These are phyloP conservation scores for Lottia scabra DNA, from an alignment of 2,888 invertebrate genomes.

Conservation along the genomic window DNA sequence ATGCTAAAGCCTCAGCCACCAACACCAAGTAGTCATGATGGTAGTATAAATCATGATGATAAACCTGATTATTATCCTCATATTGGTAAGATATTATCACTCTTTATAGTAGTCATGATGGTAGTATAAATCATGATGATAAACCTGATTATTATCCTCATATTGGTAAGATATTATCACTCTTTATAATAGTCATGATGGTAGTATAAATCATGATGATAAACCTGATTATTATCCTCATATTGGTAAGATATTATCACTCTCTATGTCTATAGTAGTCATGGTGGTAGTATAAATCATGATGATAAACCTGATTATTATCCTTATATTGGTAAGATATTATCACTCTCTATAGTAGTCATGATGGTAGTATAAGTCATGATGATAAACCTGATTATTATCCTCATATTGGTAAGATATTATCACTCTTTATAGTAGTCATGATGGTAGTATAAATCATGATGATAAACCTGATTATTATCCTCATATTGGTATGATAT, in stretches of 20 bases:
- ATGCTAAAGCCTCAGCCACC: conserved; percentile 89
- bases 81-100: conserved; percentile 68
- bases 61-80: conserved; percentile 86
- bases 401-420: background rate
- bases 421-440: conserved; percentile 48
- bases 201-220: conserved; percentile 70
- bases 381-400: conserved; percentile 9
- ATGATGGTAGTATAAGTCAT: conserved; percentile 50
- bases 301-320: conserved; percentile 81
- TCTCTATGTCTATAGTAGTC: conserved; percentile 71
- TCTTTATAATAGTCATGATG: conserved; percentile 73
- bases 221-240: conserved; percentile 86
- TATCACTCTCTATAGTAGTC: background rate
- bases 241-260: conserved; percentile 72
- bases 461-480: conserved; percentile 81
- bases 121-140: conserved; percentile 70
- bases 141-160: conserved; percentile 86
- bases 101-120: conserved; percentile 72
- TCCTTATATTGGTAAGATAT: conserved; percentile 77
- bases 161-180: conserved; percentile 72
- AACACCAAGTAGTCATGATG: conserved; percentile 75
- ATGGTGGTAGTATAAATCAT: conserved; percentile 70
- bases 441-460: conserved; percentile 70
- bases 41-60: conserved; percentile 70
- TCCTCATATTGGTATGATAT: conserved; percentile 77